Percentiles rank a stretch among this genome's conserved stretches.
These are phyloP conservation scores for Helogale parvula DNA, from an alignment of 2,113 vertebrate species.

Conservation along the genomic window DNA sequence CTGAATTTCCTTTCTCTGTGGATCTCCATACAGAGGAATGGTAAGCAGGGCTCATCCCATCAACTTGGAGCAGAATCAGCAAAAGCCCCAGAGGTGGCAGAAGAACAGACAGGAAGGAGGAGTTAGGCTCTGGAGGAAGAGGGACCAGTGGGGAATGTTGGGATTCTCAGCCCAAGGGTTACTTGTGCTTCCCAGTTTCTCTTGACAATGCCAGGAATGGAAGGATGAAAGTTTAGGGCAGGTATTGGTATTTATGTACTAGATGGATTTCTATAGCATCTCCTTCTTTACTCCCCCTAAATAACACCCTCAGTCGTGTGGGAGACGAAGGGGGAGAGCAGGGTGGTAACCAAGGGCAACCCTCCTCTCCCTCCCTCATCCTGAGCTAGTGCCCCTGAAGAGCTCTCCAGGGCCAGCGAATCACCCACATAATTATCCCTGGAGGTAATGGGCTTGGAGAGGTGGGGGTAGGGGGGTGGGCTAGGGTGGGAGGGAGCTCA, in stretches of 20 bases:
- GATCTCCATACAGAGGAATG: background rate
- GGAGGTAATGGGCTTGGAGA: slow-evolving; percentile 77
- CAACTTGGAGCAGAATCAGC: background rate
- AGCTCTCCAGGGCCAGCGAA: slow-evolving; percentile 66
- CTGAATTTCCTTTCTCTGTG: background rate
- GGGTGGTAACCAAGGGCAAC: slow-evolving; percentile 76
- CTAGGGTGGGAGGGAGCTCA: background rate
- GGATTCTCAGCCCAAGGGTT: background rate
- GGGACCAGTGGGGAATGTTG: background rate
- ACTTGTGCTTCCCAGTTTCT: background rate
- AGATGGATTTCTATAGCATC: background rate
- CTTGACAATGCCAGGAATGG: background rate
- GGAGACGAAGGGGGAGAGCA: background rate
- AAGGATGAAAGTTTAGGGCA: background rate
- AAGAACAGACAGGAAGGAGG: background rate
- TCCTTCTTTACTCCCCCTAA: background rate
- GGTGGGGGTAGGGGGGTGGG: background rate
- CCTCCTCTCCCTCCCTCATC: slow-evolving; percentile 24
- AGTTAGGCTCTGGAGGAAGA: accelerated
- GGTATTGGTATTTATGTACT: background rate
- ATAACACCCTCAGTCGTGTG: slow-evolving; percentile 22
- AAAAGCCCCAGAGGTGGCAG: background rate
- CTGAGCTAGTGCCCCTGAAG: slow-evolving; percentile 70
- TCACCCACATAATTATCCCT: slow-evolving; percentile 73
- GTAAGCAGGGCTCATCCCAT: background rate